A percentile compares a stretch with the other conserved stretches of the same genome.
Conservation (phyloP, 2,797 vertebrate genomes). For the Epinephelus awoara region DNA sequence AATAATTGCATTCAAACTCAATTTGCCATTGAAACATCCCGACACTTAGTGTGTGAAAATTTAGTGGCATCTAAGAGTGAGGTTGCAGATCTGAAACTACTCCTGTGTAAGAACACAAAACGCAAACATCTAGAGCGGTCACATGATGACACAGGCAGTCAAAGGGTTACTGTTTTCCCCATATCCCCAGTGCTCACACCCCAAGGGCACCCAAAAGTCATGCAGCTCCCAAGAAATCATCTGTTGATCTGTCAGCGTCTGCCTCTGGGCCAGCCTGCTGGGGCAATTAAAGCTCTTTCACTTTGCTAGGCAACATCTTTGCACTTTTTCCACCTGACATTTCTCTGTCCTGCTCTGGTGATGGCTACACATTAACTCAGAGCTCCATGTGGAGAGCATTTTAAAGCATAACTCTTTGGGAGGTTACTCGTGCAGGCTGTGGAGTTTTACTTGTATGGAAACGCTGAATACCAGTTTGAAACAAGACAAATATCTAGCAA, state of each 20-base stretch:
- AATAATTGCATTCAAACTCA: neutral
- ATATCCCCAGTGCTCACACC: neutral
- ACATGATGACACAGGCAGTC: constrained; percentile 5
- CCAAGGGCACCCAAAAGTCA: neutral
- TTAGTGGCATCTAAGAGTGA: no score
- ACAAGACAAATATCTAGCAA: neutral
- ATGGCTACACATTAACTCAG: constrained; percentile 65
- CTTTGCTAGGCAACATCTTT: constrained; percentile 34
- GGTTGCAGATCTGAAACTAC: no score
- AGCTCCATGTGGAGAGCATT: neutral
- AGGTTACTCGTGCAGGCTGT: neutral
- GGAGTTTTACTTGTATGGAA: neutral
- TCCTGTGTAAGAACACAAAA: no score
- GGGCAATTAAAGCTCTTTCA: neutral
- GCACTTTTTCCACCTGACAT: constrained; percentile 20
- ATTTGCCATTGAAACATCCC: neutral
- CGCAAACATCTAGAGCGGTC: neutral
- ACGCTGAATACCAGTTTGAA: neutral
- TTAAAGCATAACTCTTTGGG: neutral
- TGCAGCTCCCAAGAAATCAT: constrained; percentile 5
- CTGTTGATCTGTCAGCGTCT: constrained; percentile 12
- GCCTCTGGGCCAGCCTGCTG: neutral
- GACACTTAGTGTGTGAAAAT: neutral
- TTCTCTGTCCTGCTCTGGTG: constrained; percentile 17
- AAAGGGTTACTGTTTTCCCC: constrained; percentile 3